Conservation (phyloP, 2,797 vertebrate genomes). For the Mus caroli region DNA sequence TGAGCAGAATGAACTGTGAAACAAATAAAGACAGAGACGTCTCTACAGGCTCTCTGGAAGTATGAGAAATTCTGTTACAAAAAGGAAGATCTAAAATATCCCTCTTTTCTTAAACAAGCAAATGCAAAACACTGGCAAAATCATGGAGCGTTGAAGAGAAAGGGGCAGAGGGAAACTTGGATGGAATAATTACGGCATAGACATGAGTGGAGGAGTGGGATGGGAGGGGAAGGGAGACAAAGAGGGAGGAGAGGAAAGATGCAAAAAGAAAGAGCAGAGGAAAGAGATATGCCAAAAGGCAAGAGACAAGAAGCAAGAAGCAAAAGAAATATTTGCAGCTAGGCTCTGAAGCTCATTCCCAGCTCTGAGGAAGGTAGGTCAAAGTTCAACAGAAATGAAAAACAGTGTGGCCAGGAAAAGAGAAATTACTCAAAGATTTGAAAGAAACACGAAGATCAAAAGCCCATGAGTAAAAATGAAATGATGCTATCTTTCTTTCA, state of each 20-base stretch:
- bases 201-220: background rate
- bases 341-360: background rate
- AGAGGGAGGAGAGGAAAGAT: background rate
- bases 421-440: conserved; percentile 1
- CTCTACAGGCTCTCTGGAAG: background rate
- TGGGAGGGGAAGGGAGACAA: background rate
- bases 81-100: background rate
- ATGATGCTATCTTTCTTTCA: background rate
- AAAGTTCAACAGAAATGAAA: background rate
- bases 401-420: background rate
- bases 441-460: conserved; percentile 37
- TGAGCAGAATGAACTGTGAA: background rate
- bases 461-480: background rate
- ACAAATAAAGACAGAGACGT: background rate
- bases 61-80: background rate
- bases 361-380: background rate
- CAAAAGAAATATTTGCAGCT: background rate
- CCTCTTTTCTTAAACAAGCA: background rate
- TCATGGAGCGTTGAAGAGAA: background rate
- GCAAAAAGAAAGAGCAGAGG: background rate
- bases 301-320: background rate
- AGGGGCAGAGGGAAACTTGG: background rate
- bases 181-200: background rate
- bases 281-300: background rate
- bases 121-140: background rate